Conservation (phyloP, 1,140 invertebrate genomes). For the Triops cancriformis region DNA sequence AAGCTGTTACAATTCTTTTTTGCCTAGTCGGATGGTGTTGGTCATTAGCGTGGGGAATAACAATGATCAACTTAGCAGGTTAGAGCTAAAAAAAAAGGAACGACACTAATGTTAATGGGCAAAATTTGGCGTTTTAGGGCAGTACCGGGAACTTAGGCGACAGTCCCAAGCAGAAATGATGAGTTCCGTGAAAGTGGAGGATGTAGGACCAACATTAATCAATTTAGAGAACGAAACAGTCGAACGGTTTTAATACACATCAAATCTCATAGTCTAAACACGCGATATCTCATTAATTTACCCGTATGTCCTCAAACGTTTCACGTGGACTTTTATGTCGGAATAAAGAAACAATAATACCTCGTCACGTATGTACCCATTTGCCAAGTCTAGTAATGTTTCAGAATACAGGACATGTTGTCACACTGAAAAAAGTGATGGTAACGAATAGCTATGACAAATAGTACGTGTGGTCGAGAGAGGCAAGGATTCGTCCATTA, state of each 20-base stretch:
- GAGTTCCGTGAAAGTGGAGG: not conserved
- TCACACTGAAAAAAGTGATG: no score
- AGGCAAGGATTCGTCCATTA: no score
- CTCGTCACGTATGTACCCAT: no score
- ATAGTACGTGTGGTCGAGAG: no score
- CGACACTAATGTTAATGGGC: not conserved
- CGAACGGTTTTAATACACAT: not conserved
- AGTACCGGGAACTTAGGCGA: not conserved
- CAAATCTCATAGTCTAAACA: not conserved
- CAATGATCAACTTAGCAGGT: conserved; percentile 70
- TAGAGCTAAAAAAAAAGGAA: conserved; percentile 37
- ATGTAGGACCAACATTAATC: not conserved
- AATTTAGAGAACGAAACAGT: not conserved
- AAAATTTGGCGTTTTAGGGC: not conserved
- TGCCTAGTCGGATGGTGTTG: conserved; percentile 94
- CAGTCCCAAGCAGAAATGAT: not conserved
- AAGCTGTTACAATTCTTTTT: conserved; percentile 87
- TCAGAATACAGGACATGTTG: no score
- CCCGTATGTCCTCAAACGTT: no score
- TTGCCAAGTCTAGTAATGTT: no score
- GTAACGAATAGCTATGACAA: no score
- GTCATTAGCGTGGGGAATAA: conserved; percentile 93
- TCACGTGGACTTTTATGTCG: no score
- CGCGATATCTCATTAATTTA: not conserved
- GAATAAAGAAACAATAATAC: no score